Evolutionary conservation across 1,140 invertebrate species (phyloP).

Genomic region (Aporrectodea caliginosa): DNA sequence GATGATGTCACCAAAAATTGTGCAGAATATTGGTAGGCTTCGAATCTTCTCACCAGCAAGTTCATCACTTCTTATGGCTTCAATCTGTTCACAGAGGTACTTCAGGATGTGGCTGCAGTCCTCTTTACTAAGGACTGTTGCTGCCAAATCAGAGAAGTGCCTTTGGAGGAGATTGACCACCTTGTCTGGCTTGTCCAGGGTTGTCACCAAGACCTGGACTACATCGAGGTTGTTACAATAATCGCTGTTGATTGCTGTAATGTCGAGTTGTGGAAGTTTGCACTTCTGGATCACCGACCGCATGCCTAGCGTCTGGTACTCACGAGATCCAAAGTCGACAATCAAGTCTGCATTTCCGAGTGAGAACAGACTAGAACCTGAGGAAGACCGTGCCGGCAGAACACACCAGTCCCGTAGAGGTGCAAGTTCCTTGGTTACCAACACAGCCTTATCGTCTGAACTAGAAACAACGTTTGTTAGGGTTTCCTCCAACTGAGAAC

Average conservation of each 20-base stretch:
- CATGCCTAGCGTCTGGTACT: neutral
- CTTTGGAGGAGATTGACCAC: neutral
- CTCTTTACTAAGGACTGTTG: neutral
- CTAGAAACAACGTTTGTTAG: neutral
- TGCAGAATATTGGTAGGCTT: constrained; percentile 3
- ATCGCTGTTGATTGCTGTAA: neutral
- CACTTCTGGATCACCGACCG: neutral
- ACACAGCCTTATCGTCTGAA: neutral
- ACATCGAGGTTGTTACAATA: neutral
- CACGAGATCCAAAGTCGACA: neutral
- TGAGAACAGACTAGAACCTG: neutral
- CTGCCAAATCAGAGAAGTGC: neutral
- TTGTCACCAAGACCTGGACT: neutral
- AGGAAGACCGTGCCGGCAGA: constrained; percentile 8
- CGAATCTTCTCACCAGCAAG: neutral
- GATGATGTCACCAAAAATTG: neutral
- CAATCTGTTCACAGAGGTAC: neutral
- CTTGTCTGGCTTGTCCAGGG: neutral
- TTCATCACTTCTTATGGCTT: neutral
- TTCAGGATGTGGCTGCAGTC: neutral
- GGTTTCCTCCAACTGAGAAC: neutral
- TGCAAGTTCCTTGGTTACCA: neutral
- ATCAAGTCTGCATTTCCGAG: neutral
- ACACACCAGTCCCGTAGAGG: constrained; percentile 20
- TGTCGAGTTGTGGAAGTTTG: neutral